These are phyloP conservation scores for Drymodes brunneopygia DNA, from an alignment of 2,113 vertebrate species.

Conservation along the genomic window DNA sequence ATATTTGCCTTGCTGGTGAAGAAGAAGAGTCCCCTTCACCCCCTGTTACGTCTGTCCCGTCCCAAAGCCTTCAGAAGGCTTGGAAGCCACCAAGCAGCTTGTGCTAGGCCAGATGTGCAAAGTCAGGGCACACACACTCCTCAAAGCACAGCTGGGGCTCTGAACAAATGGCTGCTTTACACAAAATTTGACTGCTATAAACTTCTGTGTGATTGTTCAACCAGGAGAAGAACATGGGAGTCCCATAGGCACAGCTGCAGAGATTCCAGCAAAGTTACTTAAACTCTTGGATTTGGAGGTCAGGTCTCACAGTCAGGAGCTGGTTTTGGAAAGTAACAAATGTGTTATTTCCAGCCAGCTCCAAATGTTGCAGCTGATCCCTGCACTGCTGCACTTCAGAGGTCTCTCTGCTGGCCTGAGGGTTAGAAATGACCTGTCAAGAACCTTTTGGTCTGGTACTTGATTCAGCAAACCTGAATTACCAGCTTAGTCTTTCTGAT, in stretches of 20 bases:
- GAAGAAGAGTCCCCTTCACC: not conserved
- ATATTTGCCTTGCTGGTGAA: not conserved
- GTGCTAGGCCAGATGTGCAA: not conserved
- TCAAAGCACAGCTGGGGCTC: not conserved
- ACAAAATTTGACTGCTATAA: not conserved
- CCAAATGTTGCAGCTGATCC: not conserved
- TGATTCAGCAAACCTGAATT: not conserved
- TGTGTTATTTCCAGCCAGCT: not conserved
- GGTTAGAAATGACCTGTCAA: not conserved
- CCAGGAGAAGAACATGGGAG: not conserved
- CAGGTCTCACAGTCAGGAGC: not conserved
- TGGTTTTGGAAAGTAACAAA: not conserved
- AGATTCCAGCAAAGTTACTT: not conserved
- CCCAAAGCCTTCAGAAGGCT: not conserved
- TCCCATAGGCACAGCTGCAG: not conserved
- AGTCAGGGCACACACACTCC: not conserved
- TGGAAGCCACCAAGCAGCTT: not conserved
- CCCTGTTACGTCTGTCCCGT: not conserved
- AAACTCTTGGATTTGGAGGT: not conserved
- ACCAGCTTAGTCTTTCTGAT: not conserved
- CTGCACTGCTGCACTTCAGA: not conserved
- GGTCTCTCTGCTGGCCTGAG: not conserved
- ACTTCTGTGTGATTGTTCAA: fast-evolving
- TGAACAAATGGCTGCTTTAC: not conserved
- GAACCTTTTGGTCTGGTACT: not conserved